Evolutionary conservation across 2,797 vertebrate species (phyloP), one percentile per base, ranked within the genome.

Genomic region (Phrynocephalus guinanensis): DNA sequence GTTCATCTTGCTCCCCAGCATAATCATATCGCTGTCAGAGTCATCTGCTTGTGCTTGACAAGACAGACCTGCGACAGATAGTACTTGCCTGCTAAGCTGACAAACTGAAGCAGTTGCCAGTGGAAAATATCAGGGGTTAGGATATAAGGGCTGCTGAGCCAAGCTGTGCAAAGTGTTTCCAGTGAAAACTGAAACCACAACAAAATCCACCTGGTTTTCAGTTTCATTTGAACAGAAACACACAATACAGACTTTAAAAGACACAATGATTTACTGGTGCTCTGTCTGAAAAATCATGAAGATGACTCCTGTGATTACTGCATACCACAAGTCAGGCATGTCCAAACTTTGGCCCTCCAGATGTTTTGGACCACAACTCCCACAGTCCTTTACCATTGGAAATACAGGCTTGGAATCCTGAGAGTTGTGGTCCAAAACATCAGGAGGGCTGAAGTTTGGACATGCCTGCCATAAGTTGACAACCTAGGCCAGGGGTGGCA

Each of bases 101-200:
- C 78, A 88, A 93, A 91, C 78, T 92, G 79, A 1, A 72, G 81
- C 0, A 0, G 86, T 63, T 94, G 93, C 89, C 90, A 94, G 82
- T 33, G 84, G 68, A 68, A 78, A 79, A 88, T 90, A 92, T 91
- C 92, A 90, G 84, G 68, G 90, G 91, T 83, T 82, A 78, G n/a
- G 89, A 83, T 90, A 83, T 85, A 89, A 92, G 85, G 2, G 78
- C 3, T 86, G 86, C 30, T 60, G 82, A 86, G 83, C 79, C 84
- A 84, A 73, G 60, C 83, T 44, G 84, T 6, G 68, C 75, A 85
- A 79, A 79, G 83, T 68, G 79, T 70, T 91, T 77, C 30, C 33
- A 1, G 18, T 20, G 86, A 88, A 93, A 88, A 81, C 30, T 18
- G 90, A 90, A 82, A 73, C 75, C 50, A 67, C 48, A 89, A 79